A percentile compares a stretch with the other conserved stretches of the same genome.
phyloP scores from a whole-genome alignment of 2,113 vertebrate genomes.

The Paratilapia polleni region DNA sequence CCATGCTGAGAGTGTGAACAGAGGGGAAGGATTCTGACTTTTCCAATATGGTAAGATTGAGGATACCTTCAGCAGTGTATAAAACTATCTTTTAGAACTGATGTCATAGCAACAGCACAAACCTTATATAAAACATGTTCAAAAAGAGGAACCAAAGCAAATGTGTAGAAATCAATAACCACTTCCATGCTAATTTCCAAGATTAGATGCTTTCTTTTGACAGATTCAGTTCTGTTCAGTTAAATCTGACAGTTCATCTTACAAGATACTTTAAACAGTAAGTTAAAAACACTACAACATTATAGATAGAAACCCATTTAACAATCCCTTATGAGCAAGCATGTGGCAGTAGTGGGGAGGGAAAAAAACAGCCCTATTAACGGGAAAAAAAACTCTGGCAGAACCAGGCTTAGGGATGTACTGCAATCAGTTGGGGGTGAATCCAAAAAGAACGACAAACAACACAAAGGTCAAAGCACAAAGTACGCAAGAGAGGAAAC shows the following conservation, averaged over 20 bases:
- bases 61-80: background rate
- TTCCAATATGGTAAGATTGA: background rate
- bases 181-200: background rate
- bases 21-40: constrained; percentile 19
- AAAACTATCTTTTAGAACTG: background rate
- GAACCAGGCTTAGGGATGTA: background rate
- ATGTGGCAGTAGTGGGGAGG: background rate
- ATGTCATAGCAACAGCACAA: constrained; percentile 62
- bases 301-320: background rate
- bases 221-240: background rate
- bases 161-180: constrained; percentile 17
- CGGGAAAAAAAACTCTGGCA: background rate
- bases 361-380: background rate
- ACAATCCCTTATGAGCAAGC: background rate
- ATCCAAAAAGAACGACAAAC: background rate
- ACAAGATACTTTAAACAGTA: background rate
- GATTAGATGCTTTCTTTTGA: background rate
- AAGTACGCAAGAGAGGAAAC: background rate
- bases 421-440: background rate
- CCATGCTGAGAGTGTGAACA: constrained; percentile 30
- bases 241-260: background rate
- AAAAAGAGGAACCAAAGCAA: constrained; percentile 18
- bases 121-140: constrained; percentile 17
- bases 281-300: background rate
- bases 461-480: background rate